Conservation (phyloP, 1,140 invertebrate species). For the Copidosoma floridanum region DNA sequence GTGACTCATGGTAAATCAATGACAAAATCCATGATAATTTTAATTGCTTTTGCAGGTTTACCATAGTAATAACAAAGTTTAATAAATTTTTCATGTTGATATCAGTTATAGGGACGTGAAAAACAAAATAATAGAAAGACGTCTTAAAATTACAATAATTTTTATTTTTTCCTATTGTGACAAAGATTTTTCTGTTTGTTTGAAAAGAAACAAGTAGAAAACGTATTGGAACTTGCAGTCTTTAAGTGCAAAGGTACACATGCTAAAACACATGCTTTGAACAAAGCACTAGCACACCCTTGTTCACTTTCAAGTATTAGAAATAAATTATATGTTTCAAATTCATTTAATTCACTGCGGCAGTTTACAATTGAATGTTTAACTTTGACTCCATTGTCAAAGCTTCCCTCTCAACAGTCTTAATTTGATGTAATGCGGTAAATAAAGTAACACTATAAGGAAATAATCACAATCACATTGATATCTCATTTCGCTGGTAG, state of each 20-base stretch:
- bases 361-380: neutral
- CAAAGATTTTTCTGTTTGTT: no score
- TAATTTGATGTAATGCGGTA: no score
- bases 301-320: no score
- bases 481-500: neutral
- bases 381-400: neutral
- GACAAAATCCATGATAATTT: no score
- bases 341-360: slow-evolving; percentile 9
- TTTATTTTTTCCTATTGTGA: neutral
- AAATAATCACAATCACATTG: slow-evolving; percentile 14
- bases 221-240: slow-evolving; percentile 2
- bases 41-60: no score
- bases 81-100: no score
- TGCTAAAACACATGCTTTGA: slow-evolving; percentile 19
- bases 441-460: no score
- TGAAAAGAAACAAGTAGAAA: neutral
- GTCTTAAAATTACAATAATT: no score
- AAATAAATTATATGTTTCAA: slow-evolving; percentile 50
- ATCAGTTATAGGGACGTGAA: no score
- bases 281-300: slow-evolving; percentile 34
- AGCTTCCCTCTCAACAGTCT: neutral
- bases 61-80: no score
- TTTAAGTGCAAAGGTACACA: slow-evolving; percentile 23
- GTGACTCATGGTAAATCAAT: no score
- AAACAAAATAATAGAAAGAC: no score